A percentile compares a stretch with the other conserved stretches of the same genome.
These are phyloP conservation scores for Hyperoplus lanceolatus DNA, from an alignment of 2,797 vertebrate genomes.

Conservation along the genomic window DNA sequence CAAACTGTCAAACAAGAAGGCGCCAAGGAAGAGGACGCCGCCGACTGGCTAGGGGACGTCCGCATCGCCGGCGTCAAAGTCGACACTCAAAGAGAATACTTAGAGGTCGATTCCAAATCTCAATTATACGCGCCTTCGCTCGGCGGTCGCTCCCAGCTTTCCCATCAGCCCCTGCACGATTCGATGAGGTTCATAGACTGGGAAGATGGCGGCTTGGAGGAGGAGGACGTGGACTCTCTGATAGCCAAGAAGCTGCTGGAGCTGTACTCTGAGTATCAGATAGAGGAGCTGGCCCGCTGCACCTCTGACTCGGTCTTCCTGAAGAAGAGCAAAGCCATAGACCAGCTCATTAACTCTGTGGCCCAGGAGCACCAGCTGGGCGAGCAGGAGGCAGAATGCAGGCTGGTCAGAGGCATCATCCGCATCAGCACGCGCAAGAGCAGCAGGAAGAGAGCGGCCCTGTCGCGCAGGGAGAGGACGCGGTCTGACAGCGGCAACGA, in stretches of 20 bases:
- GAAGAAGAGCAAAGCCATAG: slow-evolving; percentile 94
- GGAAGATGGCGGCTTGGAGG: slow-evolving; percentile 81
- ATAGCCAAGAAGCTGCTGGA: slow-evolving; percentile 94
- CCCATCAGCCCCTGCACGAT: slow-evolving; percentile 75
- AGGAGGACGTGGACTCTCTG: slow-evolving; percentile 91
- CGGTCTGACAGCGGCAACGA: slow-evolving; percentile 93
- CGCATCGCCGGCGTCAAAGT: slow-evolving; percentile 90
- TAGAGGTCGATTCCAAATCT: slow-evolving; percentile 38
- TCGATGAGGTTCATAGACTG: slow-evolving; percentile 87
- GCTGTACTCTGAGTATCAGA: slow-evolving; percentile 97
- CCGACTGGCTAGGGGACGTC: slow-evolving; percentile 77
- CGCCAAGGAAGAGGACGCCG: slow-evolving; percentile 49
- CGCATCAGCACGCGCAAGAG: slow-evolving; percentile 96
- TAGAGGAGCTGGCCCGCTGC: slow-evolving; percentile 95
- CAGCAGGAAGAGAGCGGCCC: slow-evolving; percentile 67
- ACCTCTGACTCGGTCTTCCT: slow-evolving; percentile 95
- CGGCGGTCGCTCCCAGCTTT: slow-evolving; percentile 21
- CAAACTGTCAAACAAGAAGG: slow-evolving; percentile 27
- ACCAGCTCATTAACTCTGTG: slow-evolving; percentile 95
- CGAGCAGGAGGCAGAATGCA: slow-evolving; percentile 94
- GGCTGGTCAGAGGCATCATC: slow-evolving; percentile 94
- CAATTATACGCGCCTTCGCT: slow-evolving; percentile 36
- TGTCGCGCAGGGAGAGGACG: slow-evolving; percentile 70
- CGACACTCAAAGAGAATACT: slow-evolving; percentile 86
- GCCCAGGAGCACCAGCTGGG: slow-evolving; percentile 95